These are phyloP conservation scores for Bubalus kerabau DNA, from an alignment of 2,113 vertebrate genomes.

Conservation along the genomic window DNA sequence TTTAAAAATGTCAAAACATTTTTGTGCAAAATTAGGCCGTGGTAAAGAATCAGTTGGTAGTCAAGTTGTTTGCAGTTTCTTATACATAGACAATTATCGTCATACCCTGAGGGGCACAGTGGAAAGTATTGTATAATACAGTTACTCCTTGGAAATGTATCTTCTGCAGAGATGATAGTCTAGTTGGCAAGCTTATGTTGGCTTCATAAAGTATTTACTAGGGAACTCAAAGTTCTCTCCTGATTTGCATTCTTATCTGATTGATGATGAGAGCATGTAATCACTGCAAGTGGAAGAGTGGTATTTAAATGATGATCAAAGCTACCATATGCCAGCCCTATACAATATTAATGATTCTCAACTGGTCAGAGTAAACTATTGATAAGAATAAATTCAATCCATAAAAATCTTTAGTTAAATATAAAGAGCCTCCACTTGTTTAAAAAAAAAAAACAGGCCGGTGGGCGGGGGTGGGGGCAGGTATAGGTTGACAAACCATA, in stretches of 20 bases:
- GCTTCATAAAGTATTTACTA: slow-evolving; percentile 35
- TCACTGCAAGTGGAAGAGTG: background rate
- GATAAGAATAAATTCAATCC: background rate
- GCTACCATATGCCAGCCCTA: background rate
- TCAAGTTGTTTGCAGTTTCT: background rate
- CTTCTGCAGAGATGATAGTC: background rate
- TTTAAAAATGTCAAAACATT: background rate
- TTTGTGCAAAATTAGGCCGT: background rate
- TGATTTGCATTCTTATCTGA: slow-evolving; percentile 16
- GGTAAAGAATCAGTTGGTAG: background rate
- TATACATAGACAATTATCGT: background rate
- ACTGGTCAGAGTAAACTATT: background rate
- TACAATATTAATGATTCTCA: background rate
- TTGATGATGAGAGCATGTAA: background rate
- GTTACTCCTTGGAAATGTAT: background rate
- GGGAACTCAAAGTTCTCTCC: background rate
- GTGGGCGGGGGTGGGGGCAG: fast-evolving
- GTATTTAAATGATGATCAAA: background rate
- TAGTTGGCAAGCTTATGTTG: background rate
- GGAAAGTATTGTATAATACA: background rate
- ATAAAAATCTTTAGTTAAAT: slow-evolving; percentile 2
- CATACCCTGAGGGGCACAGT: background rate
- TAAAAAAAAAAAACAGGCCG: background rate
- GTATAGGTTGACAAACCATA: background rate
- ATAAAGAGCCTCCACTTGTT: background rate